Evolutionary conservation across 2,888 invertebrate genomes (phyloP).

Genomic region (Lepidocyrtinus sp.): DNA sequence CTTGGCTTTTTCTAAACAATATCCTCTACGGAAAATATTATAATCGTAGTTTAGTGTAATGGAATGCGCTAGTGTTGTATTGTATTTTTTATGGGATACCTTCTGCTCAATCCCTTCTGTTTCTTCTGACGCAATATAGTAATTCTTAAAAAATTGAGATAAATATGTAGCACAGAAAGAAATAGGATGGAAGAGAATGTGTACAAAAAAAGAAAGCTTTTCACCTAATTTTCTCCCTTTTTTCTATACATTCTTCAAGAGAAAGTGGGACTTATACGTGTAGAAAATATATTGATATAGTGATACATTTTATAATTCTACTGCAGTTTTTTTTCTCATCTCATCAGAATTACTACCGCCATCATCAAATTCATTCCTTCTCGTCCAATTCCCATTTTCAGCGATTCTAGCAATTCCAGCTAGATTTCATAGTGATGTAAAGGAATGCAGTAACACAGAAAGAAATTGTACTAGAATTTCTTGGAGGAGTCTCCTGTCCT

Average conservation of each 20-base stretch:
- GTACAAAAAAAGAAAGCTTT: slow-evolving; percentile 31
- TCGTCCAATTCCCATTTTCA: slow-evolving; percentile 52
- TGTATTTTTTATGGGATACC: neutral
- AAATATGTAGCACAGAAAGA: neutral
- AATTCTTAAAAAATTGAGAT: neutral
- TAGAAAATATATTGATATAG: too few species aligned
- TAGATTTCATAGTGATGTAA: slow-evolving; percentile 10
- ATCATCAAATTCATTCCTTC: slow-evolving; percentile 48
- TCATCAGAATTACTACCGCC: slow-evolving; percentile 9
- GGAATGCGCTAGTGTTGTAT: neutral
- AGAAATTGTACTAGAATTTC: neutral
- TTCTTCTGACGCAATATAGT: too few species aligned
- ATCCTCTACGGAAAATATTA: too few species aligned
- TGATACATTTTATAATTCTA: too few species aligned
- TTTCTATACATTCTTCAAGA: neutral
- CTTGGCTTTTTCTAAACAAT: too few species aligned
- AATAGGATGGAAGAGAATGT: slow-evolving; percentile 17
- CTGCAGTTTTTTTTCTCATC: slow-evolving; percentile 18
- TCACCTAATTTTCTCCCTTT: slow-evolving; percentile 53
- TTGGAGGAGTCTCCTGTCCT: too few species aligned
- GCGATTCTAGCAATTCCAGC: slow-evolving; percentile 43
- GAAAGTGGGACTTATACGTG: neutral
- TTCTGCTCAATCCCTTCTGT: too few species aligned
- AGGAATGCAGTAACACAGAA: neutral
- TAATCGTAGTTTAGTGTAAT: neutral